Base-by-base conservation (phyloP, 2,113 vertebrate genomes). In the Archocentrus centrarchus region DNA sequence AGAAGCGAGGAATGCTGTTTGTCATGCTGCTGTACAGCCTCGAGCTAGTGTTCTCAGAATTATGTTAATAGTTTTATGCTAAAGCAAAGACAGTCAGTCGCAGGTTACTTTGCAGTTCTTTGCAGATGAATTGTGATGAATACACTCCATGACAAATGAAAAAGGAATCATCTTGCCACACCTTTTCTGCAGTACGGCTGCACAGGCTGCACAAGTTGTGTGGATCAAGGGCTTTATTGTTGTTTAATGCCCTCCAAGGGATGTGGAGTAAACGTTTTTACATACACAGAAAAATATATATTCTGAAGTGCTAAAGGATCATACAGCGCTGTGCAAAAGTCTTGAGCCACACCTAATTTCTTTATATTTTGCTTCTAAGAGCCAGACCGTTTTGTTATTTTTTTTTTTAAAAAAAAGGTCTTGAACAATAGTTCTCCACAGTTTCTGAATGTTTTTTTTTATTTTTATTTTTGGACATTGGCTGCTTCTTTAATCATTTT, bases 1-100 rank as follows among this genome's bases (percentile, higher is more conserved):
- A 90, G 24, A 81, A 63, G 1, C 7, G 11, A 80, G n/a, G 24
- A 77, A 75, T 78, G 17, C 14, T 59, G 77, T 88, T 86, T 86
- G 79, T 87, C 84, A 79, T 77, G 82, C 77, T 81, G 59, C 77
- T 83, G 50, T 73, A 73, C 14, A 35, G 87, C 87, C 76, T 55
- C 55, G 20, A 87, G 88, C 80, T 55, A 41, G 61, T 66, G 68
- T n/a, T 39, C 77, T 35, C 57, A 58, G 63, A 39, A 22, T 81
- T 82, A 58, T 86, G 39, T 79, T 81, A 60, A 90, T 81, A 75
- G 63, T 87, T 22, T n/a, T 20, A 68, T 75, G 53, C 47, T 63
- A 73, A 84, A 80, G 70, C 44, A 50, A 84, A 86, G 58, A 44
- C 79, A 75, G 53, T 50, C 35, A 76, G 73, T 83, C 77, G 66